Evolutionary conservation across 1,140 invertebrate genomes (phyloP).

Genomic region (Anoplolepis gracilipes): DNA sequence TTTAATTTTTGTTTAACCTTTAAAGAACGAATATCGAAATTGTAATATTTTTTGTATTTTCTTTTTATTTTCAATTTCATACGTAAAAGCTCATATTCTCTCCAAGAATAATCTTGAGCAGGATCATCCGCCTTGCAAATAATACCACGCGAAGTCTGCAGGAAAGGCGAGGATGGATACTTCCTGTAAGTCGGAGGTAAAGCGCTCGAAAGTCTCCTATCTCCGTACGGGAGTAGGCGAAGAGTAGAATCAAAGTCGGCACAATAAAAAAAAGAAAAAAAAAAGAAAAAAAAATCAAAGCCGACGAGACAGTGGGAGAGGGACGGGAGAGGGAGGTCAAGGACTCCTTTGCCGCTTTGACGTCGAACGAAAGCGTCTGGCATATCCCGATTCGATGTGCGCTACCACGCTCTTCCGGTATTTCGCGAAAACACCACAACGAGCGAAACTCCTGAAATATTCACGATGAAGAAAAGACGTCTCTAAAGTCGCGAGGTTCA

Average conservation of each 20-base stretch:
- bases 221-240: background rate
- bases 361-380: constrained; percentile 36
- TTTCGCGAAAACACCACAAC: constrained; percentile 42
- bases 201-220: constrained; percentile 47
- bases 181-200: constrained; percentile 46
- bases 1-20: background rate
- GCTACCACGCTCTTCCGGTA: constrained; percentile 46
- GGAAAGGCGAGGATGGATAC: constrained; percentile 38
- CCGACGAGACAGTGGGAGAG: background rate
- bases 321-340: background rate
- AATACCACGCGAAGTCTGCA: constrained; percentile 22
- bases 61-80: constrained; percentile 16
- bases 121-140: constrained; percentile 49
- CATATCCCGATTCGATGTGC: constrained; percentile 33
- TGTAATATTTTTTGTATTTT: constrained; percentile 4
- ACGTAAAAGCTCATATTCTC: constrained; percentile 16
- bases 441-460: constrained; percentile 60
- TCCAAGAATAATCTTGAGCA: constrained; percentile 26
- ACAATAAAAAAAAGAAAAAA: constrained; percentile 19
- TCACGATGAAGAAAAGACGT: constrained; percentile 48
- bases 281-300: constrained; percentile 34
- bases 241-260: constrained; percentile 42
- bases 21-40: background rate
- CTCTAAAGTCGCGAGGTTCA: constrained; percentile 26
- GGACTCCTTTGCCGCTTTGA: constrained; percentile 48